These are phyloP conservation scores for Rhopalosiphum nymphaeae DNA, from an alignment of 2,888 invertebrate genomes.

Conservation along the genomic window DNA sequence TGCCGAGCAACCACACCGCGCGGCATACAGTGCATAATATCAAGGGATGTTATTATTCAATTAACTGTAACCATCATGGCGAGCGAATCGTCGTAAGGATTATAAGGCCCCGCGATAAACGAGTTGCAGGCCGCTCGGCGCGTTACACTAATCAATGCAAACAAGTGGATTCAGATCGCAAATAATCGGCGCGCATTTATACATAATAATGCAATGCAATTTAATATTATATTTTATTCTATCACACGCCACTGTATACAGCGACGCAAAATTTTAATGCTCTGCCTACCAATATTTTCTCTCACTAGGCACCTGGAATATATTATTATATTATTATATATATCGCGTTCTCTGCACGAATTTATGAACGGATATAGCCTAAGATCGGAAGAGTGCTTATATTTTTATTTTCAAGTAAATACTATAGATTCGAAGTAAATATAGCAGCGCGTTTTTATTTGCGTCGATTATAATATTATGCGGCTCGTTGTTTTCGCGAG, in stretches of 20 bases:
- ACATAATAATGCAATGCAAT: too few species aligned
- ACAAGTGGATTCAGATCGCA: constrained; percentile 34
- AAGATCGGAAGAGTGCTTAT: not conserved
- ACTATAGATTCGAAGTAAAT: not conserved
- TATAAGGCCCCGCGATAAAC: not conserved
- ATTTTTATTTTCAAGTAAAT: not conserved
- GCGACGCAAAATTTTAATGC: not conserved
- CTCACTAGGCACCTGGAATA: not conserved
- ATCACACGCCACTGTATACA: not conserved
- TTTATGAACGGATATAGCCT: not conserved
- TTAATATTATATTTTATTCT: too few species aligned
- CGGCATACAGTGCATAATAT: not conserved
- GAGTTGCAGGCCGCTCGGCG: not conserved
- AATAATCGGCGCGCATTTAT: not conserved
- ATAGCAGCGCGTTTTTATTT: not conserved
- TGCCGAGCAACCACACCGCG: not conserved
- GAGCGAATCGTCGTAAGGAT: constrained; percentile 11
- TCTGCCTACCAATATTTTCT: not conserved
- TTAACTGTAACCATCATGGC: constrained; percentile 17
- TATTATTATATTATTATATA: not conserved
- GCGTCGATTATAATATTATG: not conserved
- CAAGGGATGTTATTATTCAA: constrained; percentile 17
- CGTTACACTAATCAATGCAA: constrained; percentile 37
- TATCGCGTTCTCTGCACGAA: not conserved
- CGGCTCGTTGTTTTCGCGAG: too few species aligned